These are phyloP conservation scores for Sinella curviseta DNA, from an alignment of 1,140 invertebrate species.

Conservation along the genomic window DNA sequence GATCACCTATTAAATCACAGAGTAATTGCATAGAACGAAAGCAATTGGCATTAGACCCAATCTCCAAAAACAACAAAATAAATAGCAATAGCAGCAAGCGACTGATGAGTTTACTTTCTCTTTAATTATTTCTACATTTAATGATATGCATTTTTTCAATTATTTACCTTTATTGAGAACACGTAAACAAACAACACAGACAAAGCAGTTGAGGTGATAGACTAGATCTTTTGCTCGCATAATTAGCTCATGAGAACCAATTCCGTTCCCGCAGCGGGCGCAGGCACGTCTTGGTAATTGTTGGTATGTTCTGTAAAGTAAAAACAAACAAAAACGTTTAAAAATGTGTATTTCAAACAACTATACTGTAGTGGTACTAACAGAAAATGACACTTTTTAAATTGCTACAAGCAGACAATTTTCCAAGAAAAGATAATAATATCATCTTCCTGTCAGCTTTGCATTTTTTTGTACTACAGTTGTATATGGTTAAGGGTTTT, in stretches of 20 bases:
- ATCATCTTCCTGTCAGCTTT: neutral
- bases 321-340: neutral
- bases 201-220: conserved; percentile 89
- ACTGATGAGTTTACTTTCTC: too few species aligned
- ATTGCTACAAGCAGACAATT: neutral
- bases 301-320: conserved; percentile 37
- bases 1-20: conserved; percentile 64
- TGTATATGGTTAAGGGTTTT: too few species aligned
- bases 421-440: neutral
- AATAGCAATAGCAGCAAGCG: too few species aligned
- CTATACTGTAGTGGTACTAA: neutral
- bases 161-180: conserved; percentile 65
- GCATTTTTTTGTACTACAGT: too few species aligned
- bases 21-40: neutral
- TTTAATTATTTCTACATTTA: too few species aligned
- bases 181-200: conserved; percentile 78
- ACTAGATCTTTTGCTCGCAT: conserved; percentile 85
- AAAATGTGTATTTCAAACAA: neutral
- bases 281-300: conserved; percentile 57
- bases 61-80: too few species aligned
- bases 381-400: neutral
- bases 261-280: conserved; percentile 76
- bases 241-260: conserved; percentile 86
- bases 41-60: too few species aligned
- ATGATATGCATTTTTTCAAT: too few species aligned